A percentile compares a stretch with the other conserved stretches of the same genome.
Evolutionary conservation across 2,888 invertebrate genomes (phyloP).

Genomic region (Acanthosepion lycidas): DNA sequence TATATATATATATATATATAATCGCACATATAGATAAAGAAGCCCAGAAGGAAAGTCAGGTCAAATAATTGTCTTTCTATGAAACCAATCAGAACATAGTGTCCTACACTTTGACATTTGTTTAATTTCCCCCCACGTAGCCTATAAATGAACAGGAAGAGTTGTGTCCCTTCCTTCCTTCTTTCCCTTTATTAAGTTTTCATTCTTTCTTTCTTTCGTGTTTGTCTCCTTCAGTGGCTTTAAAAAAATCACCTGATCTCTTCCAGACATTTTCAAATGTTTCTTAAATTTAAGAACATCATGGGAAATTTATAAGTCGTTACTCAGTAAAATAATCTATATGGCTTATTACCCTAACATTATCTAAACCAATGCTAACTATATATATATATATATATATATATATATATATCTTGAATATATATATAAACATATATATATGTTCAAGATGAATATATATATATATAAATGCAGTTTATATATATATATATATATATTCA

Average conservation of each 20-base stretch:
- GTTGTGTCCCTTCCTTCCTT: neutral
- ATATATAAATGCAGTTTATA: too few relatives aligned
- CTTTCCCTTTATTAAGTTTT: neutral
- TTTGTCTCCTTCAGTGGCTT: neutral
- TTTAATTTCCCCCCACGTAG: neutral
- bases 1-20: slow-evolving; percentile 42
- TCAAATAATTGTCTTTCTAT: neutral
- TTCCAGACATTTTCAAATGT: neutral
- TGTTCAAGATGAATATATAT: too few relatives aligned
- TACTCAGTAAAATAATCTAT: too few relatives aligned
- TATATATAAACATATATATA: too few relatives aligned
- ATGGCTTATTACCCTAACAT: too few relatives aligned
- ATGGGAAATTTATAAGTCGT: too few relatives aligned
- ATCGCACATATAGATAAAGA: neutral
- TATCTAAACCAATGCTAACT: too few relatives aligned
- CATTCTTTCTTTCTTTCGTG: neutral
- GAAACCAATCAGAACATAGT: slow-evolving; percentile 2
- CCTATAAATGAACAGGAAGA: neutral
- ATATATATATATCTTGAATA: too few relatives aligned
- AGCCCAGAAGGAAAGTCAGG: neutral
- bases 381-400: too few relatives aligned
- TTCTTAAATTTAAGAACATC: neutral
- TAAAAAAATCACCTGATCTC: neutral
- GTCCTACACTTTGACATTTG: slow-evolving; percentile 14
- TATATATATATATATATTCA: too few relatives aligned